Evolutionary conservation across 1,140 invertebrate species (phyloP).

Genomic region (Meloidogyne floridensis): DNA sequence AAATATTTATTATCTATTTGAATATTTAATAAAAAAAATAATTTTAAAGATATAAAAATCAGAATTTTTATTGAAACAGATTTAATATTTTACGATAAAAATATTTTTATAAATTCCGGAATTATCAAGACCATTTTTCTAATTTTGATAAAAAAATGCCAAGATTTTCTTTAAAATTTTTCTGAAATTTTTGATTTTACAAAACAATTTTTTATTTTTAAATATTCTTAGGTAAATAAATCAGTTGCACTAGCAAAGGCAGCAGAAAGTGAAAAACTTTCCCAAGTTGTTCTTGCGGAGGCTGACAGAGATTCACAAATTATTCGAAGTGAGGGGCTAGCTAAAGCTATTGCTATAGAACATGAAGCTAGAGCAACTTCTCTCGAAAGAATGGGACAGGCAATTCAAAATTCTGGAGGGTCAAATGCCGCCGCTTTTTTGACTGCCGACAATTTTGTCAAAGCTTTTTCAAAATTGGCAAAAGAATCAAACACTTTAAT

Average conservation of each 20-base stretch:
- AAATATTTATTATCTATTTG: neutral
- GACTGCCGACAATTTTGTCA: constrained; percentile 47
- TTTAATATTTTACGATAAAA: too few relatives aligned
- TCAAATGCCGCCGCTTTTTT: constrained; percentile 36
- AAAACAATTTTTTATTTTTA: neutral
- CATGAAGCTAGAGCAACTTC: constrained; percentile 82
- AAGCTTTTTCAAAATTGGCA: constrained; percentile 73
- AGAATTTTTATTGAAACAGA: too few relatives aligned
- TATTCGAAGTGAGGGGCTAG: constrained; percentile 83
- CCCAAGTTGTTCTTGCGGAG: constrained; percentile 10
- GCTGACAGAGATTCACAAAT: constrained; percentile 74
- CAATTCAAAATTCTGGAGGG: constrained; percentile 46
- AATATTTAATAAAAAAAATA: constrained; percentile 7
- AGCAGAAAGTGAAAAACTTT: constrained; percentile 23
- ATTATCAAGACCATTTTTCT: too few relatives aligned
- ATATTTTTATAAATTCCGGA: too few relatives aligned
- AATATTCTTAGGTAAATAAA: constrained; percentile 13
- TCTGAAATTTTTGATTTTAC: too few relatives aligned
- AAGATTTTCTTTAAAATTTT: too few relatives aligned
- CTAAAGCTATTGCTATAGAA: constrained; percentile 80
- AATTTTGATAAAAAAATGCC: too few relatives aligned
- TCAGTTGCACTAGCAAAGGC: constrained; percentile 16
- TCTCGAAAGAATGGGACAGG: constrained; percentile 75
- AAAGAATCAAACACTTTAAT: constrained; percentile 91
- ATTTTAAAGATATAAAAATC: neutral